phyloP scores from a whole-genome alignment of 2,888 invertebrate genomes.

The Leptogaster cylindrica region DNA sequence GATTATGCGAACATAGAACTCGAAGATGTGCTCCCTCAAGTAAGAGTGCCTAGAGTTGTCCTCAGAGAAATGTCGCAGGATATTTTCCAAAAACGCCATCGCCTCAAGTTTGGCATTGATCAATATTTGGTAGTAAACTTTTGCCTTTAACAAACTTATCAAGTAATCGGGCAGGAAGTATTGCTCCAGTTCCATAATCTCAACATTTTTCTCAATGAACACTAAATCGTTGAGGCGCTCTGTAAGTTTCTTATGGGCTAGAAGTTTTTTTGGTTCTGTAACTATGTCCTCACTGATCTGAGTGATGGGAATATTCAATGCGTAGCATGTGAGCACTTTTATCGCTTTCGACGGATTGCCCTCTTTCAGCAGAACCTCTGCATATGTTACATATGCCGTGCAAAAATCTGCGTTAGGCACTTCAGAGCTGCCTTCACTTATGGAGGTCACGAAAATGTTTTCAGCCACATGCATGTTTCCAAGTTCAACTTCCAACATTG shows the following conservation, averaged over 20 bases:
- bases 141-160: slow-evolving; percentile 53
- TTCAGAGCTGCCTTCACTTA: slow-evolving; percentile 51
- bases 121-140: slow-evolving; percentile 52
- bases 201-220: slow-evolving; percentile 51
- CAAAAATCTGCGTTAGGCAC: slow-evolving; percentile 51
- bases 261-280: slow-evolving; percentile 50
- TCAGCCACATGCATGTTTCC: slow-evolving; percentile 62
- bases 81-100: slow-evolving; percentile 50
- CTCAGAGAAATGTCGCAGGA: slow-evolving; percentile 50
- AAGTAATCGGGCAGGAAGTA: slow-evolving; percentile 55
- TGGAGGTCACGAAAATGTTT: slow-evolving; percentile 64
- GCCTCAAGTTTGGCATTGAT: slow-evolving; percentile 51
- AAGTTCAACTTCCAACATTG: slow-evolving; percentile 67
- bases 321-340: slow-evolving; percentile 52
- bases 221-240: slow-evolving; percentile 50
- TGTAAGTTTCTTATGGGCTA: slow-evolving; percentile 49
- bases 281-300: slow-evolving; percentile 40
- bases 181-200: slow-evolving; percentile 54
- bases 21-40: slow-evolving; percentile 62
- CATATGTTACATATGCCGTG: slow-evolving; percentile 53
- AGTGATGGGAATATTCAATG: slow-evolving; percentile 46
- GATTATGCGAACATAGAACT: slow-evolving; percentile 57
- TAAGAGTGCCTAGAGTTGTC: slow-evolving; percentile 50
- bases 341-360: slow-evolving; percentile 50
- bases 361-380: slow-evolving; percentile 53